These are phyloP conservation scores for Ceratina japonica DNA, from an alignment of 1,140 invertebrate genomes.

Conservation along the genomic window DNA sequence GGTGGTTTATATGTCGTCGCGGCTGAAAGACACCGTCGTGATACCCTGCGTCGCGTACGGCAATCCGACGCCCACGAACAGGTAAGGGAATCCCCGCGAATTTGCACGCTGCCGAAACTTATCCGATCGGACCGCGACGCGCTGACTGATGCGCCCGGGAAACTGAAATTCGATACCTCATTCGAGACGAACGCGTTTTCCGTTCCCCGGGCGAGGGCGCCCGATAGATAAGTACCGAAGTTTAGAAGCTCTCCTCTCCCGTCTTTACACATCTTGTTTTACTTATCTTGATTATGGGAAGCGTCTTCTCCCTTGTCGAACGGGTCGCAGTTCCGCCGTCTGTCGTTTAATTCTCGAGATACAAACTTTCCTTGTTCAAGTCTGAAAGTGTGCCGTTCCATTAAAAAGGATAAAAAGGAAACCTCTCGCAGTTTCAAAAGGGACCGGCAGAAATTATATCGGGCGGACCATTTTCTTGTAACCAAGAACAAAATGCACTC, in stretches of 20 bases:
- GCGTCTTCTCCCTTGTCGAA: not conserved
- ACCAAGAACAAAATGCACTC: not conserved
- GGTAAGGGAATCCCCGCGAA: conserved; percentile 72
- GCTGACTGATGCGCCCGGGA: not conserved
- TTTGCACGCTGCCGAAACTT: not conserved
- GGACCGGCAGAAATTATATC: not conserved
- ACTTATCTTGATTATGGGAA: not conserved
- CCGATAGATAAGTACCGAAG: too few relatives aligned
- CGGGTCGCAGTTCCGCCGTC: not conserved
- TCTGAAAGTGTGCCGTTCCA: not conserved
- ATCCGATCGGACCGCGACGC: not conserved
- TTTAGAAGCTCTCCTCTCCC: too few relatives aligned
- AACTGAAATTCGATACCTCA: too few relatives aligned
- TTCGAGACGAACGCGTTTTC: not conserved
- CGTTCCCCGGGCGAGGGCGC: not conserved
- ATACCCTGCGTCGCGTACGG: conserved; percentile 85
- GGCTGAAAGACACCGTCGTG: conserved; percentile 81
- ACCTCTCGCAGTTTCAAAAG: not conserved
- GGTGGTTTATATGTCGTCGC: conserved; percentile 75
- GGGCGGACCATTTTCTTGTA: not conserved
- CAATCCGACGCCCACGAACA: conserved; percentile 81
- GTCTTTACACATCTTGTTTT: not conserved
- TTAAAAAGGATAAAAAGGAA: not conserved
- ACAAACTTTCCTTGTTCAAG: too few relatives aligned
- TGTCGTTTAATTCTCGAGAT: not conserved